These are phyloP conservation scores for Thunnus maccoyii DNA, from an alignment of 2,113 vertebrate genomes.

Conservation along the genomic window DNA sequence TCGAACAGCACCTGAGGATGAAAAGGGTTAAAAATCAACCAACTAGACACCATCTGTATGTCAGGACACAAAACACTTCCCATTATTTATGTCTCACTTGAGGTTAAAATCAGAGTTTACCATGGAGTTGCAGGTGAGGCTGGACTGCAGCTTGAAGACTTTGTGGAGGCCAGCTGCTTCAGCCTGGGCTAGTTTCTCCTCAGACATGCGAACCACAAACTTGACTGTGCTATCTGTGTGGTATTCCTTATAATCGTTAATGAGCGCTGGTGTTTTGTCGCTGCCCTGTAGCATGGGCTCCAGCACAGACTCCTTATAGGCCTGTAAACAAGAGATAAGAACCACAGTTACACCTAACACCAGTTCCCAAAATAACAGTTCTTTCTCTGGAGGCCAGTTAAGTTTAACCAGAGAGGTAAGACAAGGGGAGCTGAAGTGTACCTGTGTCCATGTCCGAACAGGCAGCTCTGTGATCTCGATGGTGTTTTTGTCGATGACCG, in stretches of 20 bases:
- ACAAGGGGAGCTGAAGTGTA: constrained; percentile 57
- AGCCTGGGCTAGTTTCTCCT: constrained; percentile 98
- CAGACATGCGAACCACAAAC: constrained; percentile 97
- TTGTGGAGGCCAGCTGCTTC: constrained; percentile 97
- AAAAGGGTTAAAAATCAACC: background rate
- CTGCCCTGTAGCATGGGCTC: constrained; percentile 98
- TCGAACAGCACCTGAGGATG: constrained; percentile 95
- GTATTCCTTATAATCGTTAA: constrained; percentile 98
- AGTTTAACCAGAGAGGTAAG: background rate
- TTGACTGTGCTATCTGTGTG: constrained; percentile 98
- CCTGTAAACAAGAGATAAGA: constrained; percentile 74
- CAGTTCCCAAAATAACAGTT: background rate
- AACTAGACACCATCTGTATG: too few species aligned
- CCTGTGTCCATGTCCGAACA: constrained; percentile 98
- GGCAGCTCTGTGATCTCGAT: constrained; percentile 98
- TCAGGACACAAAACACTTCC: background rate
- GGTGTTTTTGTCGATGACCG: constrained; percentile 95
- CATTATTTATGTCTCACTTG: background rate
- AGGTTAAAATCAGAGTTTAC: constrained; percentile 75
- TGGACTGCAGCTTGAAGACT: constrained; percentile 98
- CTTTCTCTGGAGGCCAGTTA: background rate
- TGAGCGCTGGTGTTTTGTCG: constrained; percentile 96
- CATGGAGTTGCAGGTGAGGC: constrained; percentile 99
- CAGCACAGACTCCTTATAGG: constrained; percentile 97
- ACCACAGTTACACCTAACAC: background rate